Percentiles rank a stretch among this genome's conserved stretches.
Evolutionary conservation across 2,113 vertebrate species (phyloP).

Genomic region (Zosterops borbonicus): DNA sequence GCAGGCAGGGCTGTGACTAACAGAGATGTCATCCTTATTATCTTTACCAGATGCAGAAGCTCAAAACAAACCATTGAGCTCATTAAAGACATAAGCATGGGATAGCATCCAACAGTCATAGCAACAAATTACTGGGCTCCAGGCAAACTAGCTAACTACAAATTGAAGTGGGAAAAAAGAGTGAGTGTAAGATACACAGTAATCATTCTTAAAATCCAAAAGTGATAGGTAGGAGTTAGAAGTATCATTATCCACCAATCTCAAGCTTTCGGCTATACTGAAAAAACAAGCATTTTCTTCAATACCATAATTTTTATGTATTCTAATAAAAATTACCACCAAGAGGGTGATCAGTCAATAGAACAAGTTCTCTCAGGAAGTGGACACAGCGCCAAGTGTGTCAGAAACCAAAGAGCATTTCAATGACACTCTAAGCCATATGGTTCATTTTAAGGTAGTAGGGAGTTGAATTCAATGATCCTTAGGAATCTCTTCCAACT

Average conservation of each 20-base stretch:
- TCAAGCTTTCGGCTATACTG: neutral
- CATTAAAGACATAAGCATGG: constrained; percentile 59
- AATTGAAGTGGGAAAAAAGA: constrained; percentile 8
- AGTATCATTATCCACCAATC: neutral
- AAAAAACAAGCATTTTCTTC: neutral
- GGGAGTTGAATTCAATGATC: neutral
- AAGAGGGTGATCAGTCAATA: accelerated
- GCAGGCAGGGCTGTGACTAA: constrained; percentile 62
- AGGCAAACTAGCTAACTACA: constrained; percentile 35
- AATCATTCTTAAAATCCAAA: constrained; percentile 6
- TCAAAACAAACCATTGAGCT: constrained; percentile 44
- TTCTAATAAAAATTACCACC: neutral
- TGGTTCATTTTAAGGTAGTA: neutral
- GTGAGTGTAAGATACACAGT: neutral
- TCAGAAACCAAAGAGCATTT: neutral
- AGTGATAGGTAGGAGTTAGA: neutral
- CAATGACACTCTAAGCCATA: neutral
- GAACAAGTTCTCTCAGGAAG: neutral
- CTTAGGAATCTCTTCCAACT: neutral
- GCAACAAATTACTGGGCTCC: constrained; percentile 53
- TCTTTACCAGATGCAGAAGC: constrained; percentile 53
- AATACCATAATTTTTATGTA: neutral
- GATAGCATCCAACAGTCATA: constrained; percentile 46
- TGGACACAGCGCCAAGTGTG: neutral
- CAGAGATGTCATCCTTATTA: constrained; percentile 64